Evolutionary conservation across 1,140 invertebrate genomes (phyloP).

Genomic region (Drosophila dunni): DNA sequence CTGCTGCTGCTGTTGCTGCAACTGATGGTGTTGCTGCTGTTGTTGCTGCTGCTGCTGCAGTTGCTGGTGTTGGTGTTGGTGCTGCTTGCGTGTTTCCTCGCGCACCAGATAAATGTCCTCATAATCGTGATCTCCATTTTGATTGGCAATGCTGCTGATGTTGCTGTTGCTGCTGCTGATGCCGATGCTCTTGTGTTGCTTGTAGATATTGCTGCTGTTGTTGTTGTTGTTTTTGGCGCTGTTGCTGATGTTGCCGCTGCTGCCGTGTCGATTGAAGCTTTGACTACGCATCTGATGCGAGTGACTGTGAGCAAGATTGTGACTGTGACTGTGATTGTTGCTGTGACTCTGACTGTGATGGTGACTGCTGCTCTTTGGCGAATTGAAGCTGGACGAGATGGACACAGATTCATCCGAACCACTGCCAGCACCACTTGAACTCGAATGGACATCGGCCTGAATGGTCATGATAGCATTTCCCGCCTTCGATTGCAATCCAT

Average conservation of each 20-base stretch:
- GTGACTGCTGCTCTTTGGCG: conserved; percentile 70
- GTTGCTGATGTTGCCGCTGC: conserved; percentile 24
- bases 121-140: conserved; percentile 88
- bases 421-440: conserved; percentile 86
- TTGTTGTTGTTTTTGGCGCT: conserved; percentile 12
- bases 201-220: conserved; percentile 26
- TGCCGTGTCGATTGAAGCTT: conserved; percentile 59
- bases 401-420: conserved; percentile 87
- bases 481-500: conserved; percentile 49
- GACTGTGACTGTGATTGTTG: conserved; percentile 29
- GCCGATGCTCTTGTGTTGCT: conserved; percentile 24
- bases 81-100: conserved; percentile 85
- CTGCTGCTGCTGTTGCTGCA: conserved; percentile 45
- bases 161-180: conserved; percentile 22
- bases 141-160: conserved; percentile 30
- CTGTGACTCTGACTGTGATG: conserved; percentile 56
- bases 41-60: conserved; percentile 40
- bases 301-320: conserved; percentile 36
- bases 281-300: conserved; percentile 53
- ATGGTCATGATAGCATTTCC: conserved; percentile 85
- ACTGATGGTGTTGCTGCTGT: conserved; percentile 44
- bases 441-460: conserved; percentile 89
- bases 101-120: conserved; percentile 90
- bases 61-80: conserved; percentile 61
- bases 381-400: conserved; percentile 84